Conservation (phyloP, 2,888 invertebrate genomes). For the Sacculina carcini region DNA sequence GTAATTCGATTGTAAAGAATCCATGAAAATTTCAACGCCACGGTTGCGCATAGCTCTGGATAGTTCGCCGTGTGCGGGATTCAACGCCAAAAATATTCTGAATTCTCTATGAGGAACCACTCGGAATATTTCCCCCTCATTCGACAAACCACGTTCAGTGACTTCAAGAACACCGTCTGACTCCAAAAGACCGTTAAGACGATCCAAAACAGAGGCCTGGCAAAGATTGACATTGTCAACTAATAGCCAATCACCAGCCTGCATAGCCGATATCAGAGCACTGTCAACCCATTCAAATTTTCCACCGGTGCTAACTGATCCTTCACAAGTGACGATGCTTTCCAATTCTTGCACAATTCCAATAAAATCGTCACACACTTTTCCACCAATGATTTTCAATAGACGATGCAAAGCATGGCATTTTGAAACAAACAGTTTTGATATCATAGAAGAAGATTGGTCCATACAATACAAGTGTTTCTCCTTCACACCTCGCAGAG, state of each 20-base stretch:
- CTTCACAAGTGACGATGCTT: conserved; percentile 15
- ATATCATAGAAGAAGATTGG: too few relatives aligned
- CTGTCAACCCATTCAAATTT: conserved; percentile 85
- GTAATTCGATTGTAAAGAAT: too few relatives aligned
- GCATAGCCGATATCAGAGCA: conserved; percentile 50
- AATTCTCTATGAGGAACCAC: conserved; percentile 71
- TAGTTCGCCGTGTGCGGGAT: conserved; percentile 81
- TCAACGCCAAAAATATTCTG: conserved; percentile 76
- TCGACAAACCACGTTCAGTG: conserved; percentile 59
- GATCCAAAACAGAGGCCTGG: conserved; percentile 83
- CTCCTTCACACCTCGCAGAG: too few relatives aligned
- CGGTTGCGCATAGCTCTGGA: conserved; percentile 97
- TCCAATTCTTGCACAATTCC: too few relatives aligned
- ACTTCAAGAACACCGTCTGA: conserved; percentile 65
- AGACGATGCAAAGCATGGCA: too few relatives aligned
- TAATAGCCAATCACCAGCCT: conserved; percentile 54
- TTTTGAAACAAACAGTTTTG: too few relatives aligned
- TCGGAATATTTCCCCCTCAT: conserved; percentile 39
- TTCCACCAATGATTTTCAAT: too few relatives aligned
- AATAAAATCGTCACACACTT: too few relatives aligned
- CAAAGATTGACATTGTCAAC: conserved; percentile 85
- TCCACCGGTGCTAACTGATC: conserved; percentile 25
- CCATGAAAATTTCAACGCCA: conserved; percentile 63
- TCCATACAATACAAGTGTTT: too few relatives aligned
- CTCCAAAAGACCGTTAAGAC: conserved; percentile 82